Percentiles rank a stretch among this genome's conserved stretches.
These are phyloP conservation scores for Protosalanx chinensis DNA, from an alignment of 2,797 vertebrate genomes.

Conservation along the genomic window DNA sequence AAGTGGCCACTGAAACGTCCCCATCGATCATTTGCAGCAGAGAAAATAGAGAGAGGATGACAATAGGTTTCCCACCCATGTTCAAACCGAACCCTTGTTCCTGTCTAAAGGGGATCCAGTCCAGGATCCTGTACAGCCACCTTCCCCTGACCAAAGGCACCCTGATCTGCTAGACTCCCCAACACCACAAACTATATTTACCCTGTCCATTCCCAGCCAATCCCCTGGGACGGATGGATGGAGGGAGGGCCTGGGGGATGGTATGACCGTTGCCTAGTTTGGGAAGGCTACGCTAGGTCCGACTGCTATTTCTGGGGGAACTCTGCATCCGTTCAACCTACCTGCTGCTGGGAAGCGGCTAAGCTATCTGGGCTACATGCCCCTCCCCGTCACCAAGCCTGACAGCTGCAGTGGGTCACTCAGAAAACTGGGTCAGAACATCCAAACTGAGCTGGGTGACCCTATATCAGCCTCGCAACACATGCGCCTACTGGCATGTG, in stretches of 20 bases:
- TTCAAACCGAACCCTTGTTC: not conserved
- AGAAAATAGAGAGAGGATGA: too few relatives aligned
- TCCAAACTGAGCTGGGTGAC: not conserved
- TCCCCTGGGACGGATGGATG: not conserved
- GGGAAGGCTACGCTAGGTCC: conserved; percentile 19
- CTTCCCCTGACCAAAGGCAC: conserved; percentile 7
- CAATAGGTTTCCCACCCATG: too few relatives aligned
- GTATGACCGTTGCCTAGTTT: conserved; percentile 14
- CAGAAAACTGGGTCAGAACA: not conserved
- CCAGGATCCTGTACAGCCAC: not conserved
- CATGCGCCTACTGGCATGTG: too few relatives aligned
- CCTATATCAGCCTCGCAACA: too few relatives aligned
- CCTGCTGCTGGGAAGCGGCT: not conserved
- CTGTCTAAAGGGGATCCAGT: too few relatives aligned
- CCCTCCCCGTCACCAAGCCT: not conserved
- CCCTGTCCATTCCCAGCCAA: not conserved
- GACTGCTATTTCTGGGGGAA: conserved; percentile 23
- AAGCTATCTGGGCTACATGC: not conserved
- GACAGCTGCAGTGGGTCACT: not conserved
- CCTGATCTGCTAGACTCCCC: not conserved
- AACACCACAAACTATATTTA: conserved; percentile 36
- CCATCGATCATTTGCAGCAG: too few relatives aligned
- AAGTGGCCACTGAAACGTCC: too few relatives aligned
- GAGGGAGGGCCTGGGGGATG: not conserved
- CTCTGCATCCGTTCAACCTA: not conserved